phyloP scores from a whole-genome alignment of 2,888 invertebrate genomes.

The Dasysyrphus tricinctus region DNA sequence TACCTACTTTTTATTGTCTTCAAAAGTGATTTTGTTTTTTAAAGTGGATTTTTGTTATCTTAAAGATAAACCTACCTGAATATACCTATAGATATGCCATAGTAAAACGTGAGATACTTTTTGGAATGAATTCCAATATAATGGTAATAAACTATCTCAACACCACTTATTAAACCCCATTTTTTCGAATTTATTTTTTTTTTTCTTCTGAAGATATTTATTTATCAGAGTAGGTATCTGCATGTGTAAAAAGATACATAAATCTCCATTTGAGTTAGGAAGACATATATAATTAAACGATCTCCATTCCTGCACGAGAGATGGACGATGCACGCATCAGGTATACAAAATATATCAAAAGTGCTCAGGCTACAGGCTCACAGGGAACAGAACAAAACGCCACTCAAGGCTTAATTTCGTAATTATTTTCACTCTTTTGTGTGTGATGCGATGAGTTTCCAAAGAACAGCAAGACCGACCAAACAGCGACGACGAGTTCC shows the following conservation, averaged over 20 bases:
- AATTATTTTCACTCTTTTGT: constrained; percentile 60
- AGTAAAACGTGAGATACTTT: not conserved
- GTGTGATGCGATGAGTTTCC: constrained; percentile 17
- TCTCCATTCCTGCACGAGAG: constrained; percentile 25
- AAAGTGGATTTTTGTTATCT: not conserved
- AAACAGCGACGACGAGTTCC: constrained; percentile 11
- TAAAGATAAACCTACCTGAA: not conserved
- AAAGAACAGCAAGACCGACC: not conserved
- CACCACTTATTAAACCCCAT: constrained; percentile 44
- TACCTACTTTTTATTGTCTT: not conserved
- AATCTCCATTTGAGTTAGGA: constrained; percentile 54
- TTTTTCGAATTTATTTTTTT: constrained; percentile 19
- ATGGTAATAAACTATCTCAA: constrained; percentile 30
- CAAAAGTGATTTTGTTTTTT: not conserved
- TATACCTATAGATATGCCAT: not conserved
- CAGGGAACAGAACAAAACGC: not conserved
- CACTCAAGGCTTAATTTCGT: constrained; percentile 66
- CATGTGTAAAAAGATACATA: constrained; percentile 62
- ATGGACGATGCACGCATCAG: constrained; percentile 11
- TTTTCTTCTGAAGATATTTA: constrained; percentile 11
- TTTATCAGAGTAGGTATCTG: constrained; percentile 14
- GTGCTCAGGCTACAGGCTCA: not conserved
- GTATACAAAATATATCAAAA: constrained; percentile 5
- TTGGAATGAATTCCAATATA: constrained; percentile 12
- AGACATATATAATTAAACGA: constrained; percentile 59